These are phyloP conservation scores for Xiphophorus hellerii DNA, from an alignment of 2,113 vertebrate genomes.

Conservation along the genomic window DNA sequence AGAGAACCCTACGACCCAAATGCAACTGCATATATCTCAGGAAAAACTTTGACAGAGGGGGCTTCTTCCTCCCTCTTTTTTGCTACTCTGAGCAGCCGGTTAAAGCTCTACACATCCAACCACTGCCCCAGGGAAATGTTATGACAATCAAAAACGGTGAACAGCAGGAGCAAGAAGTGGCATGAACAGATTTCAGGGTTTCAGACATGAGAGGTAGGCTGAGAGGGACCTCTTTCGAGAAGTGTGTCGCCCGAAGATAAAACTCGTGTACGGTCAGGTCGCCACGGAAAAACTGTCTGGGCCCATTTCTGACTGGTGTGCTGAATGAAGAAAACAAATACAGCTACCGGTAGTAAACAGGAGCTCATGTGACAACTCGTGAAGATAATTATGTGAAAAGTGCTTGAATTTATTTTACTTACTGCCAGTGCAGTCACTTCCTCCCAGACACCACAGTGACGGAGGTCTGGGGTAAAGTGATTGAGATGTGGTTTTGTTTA, in stretches of 20 bases:
- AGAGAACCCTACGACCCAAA: constrained; percentile 72
- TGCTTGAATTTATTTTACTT: not conserved
- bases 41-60: constrained; percentile 22
- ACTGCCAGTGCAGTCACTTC: constrained; percentile 1
- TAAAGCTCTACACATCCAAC: constrained; percentile 53
- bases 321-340: constrained; percentile 66
- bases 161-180: constrained; percentile 79
- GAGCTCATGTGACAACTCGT: constrained; percentile 37
- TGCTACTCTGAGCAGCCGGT: constrained; percentile 44
- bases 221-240: constrained; percentile 75
- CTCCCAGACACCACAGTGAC: constrained; percentile 23
- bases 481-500: constrained; percentile 67
- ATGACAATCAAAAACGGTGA: constrained; percentile 78
- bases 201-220: constrained; percentile 72
- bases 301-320: constrained; percentile 45
- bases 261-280: constrained; percentile 73
- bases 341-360: constrained; percentile 46
- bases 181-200: constrained; percentile 76
- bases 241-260: constrained; percentile 78
- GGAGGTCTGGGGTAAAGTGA: constrained; percentile 45
- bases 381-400: constrained; percentile 26
- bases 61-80: constrained; percentile 19
- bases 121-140: constrained; percentile 74
- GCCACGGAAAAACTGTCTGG: constrained; percentile 56
- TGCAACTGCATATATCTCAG: constrained; percentile 25